A percentile compares a stretch with the other conserved stretches of the same genome.
Evolutionary conservation across 92 coral and sea anemone species (phyloP).

Genomic region (Ricordea florida): DNA sequence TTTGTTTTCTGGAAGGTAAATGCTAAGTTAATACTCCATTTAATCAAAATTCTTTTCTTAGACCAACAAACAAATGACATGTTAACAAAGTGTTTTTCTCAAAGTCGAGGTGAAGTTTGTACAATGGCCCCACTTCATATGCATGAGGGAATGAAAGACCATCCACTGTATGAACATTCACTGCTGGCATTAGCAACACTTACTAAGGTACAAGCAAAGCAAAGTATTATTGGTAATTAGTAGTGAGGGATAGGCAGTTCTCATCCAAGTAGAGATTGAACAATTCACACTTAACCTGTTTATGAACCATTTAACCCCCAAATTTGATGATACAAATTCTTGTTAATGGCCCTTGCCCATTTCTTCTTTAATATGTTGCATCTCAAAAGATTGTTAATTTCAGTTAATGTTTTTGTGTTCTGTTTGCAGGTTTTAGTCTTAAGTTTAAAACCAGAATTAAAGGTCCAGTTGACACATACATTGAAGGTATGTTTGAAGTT

Average conservation of each 20-base stretch:
- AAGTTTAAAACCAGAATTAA: conserved; percentile 82
- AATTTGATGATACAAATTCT: too few relatives aligned
- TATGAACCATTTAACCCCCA: too few relatives aligned
- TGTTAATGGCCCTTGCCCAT: too few relatives aligned
- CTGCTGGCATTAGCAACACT: conserved; percentile 89
- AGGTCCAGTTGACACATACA: conserved; percentile 82
- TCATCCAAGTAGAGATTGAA: too few relatives aligned
- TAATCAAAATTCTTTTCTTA: too few relatives aligned
- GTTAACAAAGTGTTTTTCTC: too few relatives aligned
- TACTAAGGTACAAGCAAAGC: conserved; percentile 68
- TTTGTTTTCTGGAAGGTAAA: conserved; percentile 95
- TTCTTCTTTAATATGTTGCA: too few relatives aligned
- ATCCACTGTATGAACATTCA: conserved; percentile 79
- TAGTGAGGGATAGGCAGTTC: too few relatives aligned
- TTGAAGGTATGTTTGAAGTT: conserved; percentile 58
- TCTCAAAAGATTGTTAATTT: not conserved
- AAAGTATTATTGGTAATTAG: too few relatives aligned
- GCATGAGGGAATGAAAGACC: conserved; percentile 86
- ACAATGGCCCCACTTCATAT: conserved; percentile 91
- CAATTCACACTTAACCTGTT: too few relatives aligned
- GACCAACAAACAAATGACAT: too few relatives aligned
- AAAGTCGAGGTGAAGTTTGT: conserved; percentile 98
- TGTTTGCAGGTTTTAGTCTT: conserved; percentile 75
- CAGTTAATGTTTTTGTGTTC: not conserved
- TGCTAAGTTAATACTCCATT: not conserved